A percentile compares a stretch with the other conserved stretches of the same genome.
Conservation (phyloP, 2,113 vertebrate genomes). For the Hepsetus odoe region DNA sequence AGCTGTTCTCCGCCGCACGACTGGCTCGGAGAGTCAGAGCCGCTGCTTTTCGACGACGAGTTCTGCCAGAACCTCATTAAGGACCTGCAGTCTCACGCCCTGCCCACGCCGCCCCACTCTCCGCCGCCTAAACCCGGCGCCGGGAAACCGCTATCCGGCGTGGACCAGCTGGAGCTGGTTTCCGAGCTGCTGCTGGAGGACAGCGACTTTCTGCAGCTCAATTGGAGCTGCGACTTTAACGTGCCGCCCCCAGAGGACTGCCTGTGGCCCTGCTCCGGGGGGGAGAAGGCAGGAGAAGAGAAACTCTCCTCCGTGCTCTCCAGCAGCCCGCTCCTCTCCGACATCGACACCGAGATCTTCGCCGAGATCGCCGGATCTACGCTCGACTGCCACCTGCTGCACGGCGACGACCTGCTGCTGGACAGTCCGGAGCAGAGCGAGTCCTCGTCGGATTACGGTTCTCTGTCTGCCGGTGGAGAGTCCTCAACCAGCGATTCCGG, state of each 20-base stretch:
- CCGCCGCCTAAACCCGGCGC: constrained; percentile 68
- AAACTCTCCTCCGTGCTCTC: constrained; percentile 69
- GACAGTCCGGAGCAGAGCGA: constrained; percentile 65
- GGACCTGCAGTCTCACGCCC: constrained; percentile 67
- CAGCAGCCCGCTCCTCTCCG: constrained; percentile 75
- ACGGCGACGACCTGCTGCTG: constrained; percentile 51
- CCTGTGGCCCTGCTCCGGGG: constrained; percentile 65
- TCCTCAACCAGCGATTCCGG: constrained; percentile 76
- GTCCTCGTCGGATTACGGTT: constrained; percentile 73
- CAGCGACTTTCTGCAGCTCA: constrained; percentile 68
- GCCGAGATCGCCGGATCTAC: constrained; percentile 76
- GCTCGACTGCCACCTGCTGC: constrained; percentile 70
- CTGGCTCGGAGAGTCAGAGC: constrained; percentile 73
- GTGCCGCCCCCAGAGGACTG: constrained; percentile 58
- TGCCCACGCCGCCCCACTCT: constrained; percentile 75
- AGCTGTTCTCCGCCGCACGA: constrained; percentile 73
- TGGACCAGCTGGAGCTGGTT: constrained; percentile 78
- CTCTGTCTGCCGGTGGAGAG: constrained; percentile 66
- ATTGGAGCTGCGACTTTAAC: constrained; percentile 71
- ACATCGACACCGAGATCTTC: constrained; percentile 78
- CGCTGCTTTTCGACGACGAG: constrained; percentile 78
- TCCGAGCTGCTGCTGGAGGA: constrained; percentile 79
- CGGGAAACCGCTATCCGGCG: constrained; percentile 70
- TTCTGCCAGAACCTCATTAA: constrained; percentile 76
- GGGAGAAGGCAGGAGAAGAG: constrained; percentile 56